Conservation (phyloP, 2,888 invertebrate genomes). For the Eupelmus urozonus region DNA sequence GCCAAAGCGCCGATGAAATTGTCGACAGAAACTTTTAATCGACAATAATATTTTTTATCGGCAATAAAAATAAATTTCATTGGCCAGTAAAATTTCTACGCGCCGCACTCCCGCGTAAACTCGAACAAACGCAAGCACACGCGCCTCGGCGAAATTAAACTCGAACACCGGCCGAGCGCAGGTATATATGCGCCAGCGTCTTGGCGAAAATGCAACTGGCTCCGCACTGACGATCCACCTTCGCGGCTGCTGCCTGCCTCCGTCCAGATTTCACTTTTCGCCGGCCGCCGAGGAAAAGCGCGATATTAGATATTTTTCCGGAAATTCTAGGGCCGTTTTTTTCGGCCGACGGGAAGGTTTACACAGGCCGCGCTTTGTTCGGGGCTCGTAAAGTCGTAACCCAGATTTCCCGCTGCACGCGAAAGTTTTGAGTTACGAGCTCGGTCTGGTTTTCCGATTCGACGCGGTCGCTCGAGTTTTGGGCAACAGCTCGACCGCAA, state of each 20-base stretch:
- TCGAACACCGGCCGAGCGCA: conserved; percentile 4
- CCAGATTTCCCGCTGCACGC: conserved; percentile 13
- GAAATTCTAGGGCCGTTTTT: background rate
- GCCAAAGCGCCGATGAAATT: conserved; percentile 54
- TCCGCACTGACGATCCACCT: background rate
- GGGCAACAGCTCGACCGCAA: conserved; percentile 71
- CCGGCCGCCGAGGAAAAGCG: background rate
- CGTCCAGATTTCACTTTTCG: conserved; percentile 45
- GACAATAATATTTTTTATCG: conserved; percentile 61
- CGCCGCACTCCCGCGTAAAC: conserved; percentile 39
- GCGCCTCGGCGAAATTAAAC: background rate
- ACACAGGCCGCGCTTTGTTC: conserved; percentile 19
- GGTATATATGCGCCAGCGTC: background rate
- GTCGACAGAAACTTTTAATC: conserved; percentile 61
- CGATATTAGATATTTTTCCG: conserved; percentile 10
- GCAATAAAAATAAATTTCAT: conserved; percentile 61
- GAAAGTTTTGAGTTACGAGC: background rate
- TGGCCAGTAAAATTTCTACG: conserved; percentile 57
- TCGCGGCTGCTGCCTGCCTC: background rate
- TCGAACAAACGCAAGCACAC: conserved; percentile 39
- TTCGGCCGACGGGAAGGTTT: conserved; percentile 4
- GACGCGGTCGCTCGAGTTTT: conserved; percentile 60
- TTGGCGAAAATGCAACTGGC: background rate
- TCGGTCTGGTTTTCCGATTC: conserved; percentile 16
- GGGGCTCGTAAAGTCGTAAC: conserved; percentile 33